These are phyloP conservation scores for Lasioglossum albipes DNA, from an alignment of 1,140 invertebrate species.

Conservation along the genomic window DNA sequence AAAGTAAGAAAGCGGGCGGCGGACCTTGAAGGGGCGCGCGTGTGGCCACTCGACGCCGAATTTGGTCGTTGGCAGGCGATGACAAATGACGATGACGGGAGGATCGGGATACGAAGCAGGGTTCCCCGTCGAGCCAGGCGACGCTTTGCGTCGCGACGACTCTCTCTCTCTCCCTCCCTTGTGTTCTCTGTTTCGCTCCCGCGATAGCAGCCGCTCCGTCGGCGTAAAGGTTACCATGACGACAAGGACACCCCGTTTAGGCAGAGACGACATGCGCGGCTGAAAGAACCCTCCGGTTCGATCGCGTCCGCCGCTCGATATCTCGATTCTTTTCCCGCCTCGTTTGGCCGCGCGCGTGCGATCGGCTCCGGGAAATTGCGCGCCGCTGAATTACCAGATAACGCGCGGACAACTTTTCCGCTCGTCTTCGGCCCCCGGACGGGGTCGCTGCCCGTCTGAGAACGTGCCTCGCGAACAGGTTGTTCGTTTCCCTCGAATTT, in stretches of 20 bases:
- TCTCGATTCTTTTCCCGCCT: constrained; percentile 51
- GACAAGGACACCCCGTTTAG: constrained; percentile 59
- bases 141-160: too few species aligned
- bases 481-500: too few species aligned
- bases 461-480: too few species aligned
- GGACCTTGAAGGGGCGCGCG: not conserved
- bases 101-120: not conserved
- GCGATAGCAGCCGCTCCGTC: constrained; percentile 21
- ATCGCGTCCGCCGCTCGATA: constrained; percentile 48
- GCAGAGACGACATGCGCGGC: constrained; percentile 51
- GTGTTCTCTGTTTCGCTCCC: not conserved
- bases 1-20: too few species aligned
- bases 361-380: constrained; percentile 34
- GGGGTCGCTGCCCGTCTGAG: too few species aligned
- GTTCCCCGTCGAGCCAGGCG: too few species aligned
- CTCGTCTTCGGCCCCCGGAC: too few species aligned
- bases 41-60: not conserved
- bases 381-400: constrained; percentile 16
- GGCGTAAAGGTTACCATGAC: constrained; percentile 49
- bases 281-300: constrained; percentile 50
- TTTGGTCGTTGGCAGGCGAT: constrained; percentile 21
- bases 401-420: not conserved
- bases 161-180: not conserved
- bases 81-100: constrained; percentile 49
- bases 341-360: constrained; percentile 20